Conservation (phyloP, 2,888 invertebrate species). For the Sarcophaga caerulescens region DNA sequence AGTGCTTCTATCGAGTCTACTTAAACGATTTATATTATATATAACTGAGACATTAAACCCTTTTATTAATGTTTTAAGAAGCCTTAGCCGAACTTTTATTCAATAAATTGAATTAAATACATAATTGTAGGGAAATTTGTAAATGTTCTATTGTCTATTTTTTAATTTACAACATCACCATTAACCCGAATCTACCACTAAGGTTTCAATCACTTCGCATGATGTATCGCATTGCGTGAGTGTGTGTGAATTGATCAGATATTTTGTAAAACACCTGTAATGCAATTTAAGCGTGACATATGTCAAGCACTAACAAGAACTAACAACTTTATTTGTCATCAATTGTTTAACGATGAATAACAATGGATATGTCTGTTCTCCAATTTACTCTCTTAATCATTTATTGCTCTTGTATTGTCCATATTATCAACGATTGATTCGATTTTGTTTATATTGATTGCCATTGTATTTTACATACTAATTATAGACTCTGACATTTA, state of each 20-base stretch:
- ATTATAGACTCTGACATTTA: slow-evolving; percentile 60
- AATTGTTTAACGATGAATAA: slow-evolving; percentile 44
- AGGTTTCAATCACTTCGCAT: background rate
- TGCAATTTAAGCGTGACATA: slow-evolving; percentile 44
- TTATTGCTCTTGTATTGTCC: slow-evolving; percentile 20
- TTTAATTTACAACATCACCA: slow-evolving; percentile 49
- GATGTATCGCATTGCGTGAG: slow-evolving; percentile 2
- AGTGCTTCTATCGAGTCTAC: too few species aligned
- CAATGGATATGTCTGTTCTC: slow-evolving; percentile 12
- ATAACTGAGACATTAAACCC: too few species aligned
- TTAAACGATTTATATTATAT: too few species aligned
- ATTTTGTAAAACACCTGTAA: slow-evolving; percentile 45
- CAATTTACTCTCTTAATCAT: slow-evolving; percentile 31
- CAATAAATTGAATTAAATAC: background rate
- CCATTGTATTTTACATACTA: slow-evolving; percentile 57
- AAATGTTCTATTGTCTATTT: background rate
- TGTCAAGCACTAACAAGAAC: slow-evolving; percentile 65
- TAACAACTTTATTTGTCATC: slow-evolving; percentile 64
- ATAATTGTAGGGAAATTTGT: background rate
- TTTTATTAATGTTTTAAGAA: too few species aligned
- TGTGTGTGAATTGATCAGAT: slow-evolving; percentile 2
- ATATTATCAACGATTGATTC: slow-evolving; percentile 29
- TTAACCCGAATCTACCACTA: slow-evolving; percentile 22
- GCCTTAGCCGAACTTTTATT: too few species aligned
- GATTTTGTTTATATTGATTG: slow-evolving; percentile 33